phyloP scores from a whole-genome alignment of 2,888 invertebrate genomes.

The Drosophila kambysellisi region DNA sequence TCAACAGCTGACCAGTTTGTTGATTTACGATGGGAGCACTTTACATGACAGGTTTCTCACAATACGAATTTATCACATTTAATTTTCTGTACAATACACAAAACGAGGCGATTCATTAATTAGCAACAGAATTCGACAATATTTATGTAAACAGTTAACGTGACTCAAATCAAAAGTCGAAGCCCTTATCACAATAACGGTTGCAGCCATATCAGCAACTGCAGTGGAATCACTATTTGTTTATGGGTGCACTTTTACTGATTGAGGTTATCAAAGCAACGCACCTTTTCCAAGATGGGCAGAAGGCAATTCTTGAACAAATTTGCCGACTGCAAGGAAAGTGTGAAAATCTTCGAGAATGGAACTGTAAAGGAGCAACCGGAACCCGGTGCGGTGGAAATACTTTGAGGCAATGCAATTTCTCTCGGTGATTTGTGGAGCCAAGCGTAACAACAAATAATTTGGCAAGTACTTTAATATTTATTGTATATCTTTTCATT shows the following conservation, averaged over 20 bases:
- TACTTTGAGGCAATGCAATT: too few species aligned
- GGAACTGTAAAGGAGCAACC: too few species aligned
- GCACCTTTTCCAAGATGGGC: not conserved
- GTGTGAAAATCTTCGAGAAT: too few species aligned
- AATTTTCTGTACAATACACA: slow-evolving; percentile 6
- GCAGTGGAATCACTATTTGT: not conserved
- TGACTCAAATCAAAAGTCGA: not conserved
- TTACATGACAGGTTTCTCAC: slow-evolving; percentile 41
- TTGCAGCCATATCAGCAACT: not conserved
- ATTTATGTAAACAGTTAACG: not conserved
- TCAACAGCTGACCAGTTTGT: slow-evolving; percentile 19
- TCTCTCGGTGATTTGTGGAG: too few species aligned
- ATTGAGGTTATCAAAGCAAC: not conserved
- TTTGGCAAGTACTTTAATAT: not conserved
- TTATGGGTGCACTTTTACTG: not conserved
- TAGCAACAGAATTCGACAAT: slow-evolving; percentile 2
- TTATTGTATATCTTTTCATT: not conserved
- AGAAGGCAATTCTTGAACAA: not conserved
- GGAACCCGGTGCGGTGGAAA: too few species aligned
- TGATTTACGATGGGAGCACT: slow-evolving; percentile 24
- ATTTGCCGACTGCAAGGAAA: too few species aligned
- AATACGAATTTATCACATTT: slow-evolving; percentile 29
- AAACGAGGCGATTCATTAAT: slow-evolving; percentile 7
- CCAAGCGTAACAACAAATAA: not conserved
- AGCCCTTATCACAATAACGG: not conserved